These are phyloP conservation scores for Orthonevra nobilis DNA, from an alignment of 2,888 invertebrate genomes.

Conservation along the genomic window DNA sequence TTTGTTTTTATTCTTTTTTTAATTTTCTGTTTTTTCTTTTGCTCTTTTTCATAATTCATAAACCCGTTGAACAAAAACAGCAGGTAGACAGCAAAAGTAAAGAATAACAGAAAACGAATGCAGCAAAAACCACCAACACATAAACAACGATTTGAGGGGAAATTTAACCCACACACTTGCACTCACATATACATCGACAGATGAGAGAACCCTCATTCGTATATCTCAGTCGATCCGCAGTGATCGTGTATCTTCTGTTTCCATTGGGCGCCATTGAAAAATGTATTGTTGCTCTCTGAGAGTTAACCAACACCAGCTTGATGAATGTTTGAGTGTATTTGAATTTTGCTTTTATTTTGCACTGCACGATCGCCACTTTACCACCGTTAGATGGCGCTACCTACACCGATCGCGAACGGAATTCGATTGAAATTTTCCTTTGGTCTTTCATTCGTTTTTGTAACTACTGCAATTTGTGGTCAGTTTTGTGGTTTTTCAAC, in stretches of 20 bases:
- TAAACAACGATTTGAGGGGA: constrained; percentile 36
- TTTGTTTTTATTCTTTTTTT: constrained; percentile 12
- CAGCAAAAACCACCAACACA: constrained; percentile 29
- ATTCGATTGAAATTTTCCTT: constrained; percentile 7
- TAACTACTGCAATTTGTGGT: constrained; percentile 59
- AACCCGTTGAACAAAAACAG: constrained; percentile 68
- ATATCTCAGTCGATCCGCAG: constrained; percentile 35
- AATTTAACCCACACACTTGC: constrained; percentile 27
- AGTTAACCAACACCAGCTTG: constrained; percentile 5
- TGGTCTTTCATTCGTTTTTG: background rate
- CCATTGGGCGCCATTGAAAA: constrained; percentile 22
- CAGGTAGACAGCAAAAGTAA: constrained; percentile 62
- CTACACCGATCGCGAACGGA: constrained; percentile 12
- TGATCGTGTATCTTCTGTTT: constrained; percentile 8
- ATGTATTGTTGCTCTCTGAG: constrained; percentile 32
- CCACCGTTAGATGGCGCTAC: constrained; percentile 62
- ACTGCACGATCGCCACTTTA: background rate
- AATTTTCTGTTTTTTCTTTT: constrained; percentile 32
- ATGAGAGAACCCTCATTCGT: background rate
- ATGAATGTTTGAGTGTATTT: too few relatives aligned
- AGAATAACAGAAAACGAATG: constrained; percentile 28
- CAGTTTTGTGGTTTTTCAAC: constrained; percentile 65
- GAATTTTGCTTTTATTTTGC: background rate
- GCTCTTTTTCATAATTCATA: constrained; percentile 68
- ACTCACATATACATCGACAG: constrained; percentile 24